phyloP scores from a whole-genome alignment of 2,113 vertebrate species.

The Rhipidura dahli region DNA sequence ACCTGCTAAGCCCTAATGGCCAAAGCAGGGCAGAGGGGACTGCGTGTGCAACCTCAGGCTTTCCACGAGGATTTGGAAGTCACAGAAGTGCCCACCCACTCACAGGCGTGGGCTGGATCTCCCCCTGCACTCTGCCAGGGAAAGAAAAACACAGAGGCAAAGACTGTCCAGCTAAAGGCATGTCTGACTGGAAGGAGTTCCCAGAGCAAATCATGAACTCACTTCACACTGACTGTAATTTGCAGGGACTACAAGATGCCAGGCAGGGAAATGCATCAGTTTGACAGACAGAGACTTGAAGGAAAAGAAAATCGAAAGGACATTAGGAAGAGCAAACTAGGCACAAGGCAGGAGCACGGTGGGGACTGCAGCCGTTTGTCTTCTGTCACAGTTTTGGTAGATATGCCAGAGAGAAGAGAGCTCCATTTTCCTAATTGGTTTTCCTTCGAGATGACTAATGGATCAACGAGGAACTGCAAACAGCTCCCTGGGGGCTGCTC shows the following conservation, averaged over 20 bases:
- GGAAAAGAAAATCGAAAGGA: conserved; percentile 24
- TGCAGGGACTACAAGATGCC: not conserved
- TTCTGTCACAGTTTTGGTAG: not conserved
- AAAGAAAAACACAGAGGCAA: not conserved
- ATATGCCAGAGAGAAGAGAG: not conserved
- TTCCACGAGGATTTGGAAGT: not conserved
- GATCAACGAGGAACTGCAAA: not conserved
- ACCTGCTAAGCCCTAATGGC: not conserved
- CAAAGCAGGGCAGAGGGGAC: not conserved
- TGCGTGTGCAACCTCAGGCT: accelerated
- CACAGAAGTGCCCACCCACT: accelerated
- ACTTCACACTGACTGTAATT: not conserved
- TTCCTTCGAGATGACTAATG: conserved; percentile 38
- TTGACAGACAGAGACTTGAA: conserved; percentile 34
- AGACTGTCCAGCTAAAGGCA: not conserved
- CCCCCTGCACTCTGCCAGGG: not conserved
- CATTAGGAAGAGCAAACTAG: not conserved
- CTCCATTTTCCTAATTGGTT: conserved; percentile 39
- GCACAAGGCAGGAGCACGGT: not conserved
- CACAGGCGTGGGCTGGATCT: not conserved
- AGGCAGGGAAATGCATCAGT: conserved; percentile 45
- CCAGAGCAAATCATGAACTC: not conserved
- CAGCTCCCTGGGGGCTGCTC: not conserved
- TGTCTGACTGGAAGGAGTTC: not conserved
- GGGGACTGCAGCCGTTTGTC: not conserved